phyloP scores from a whole-genome alignment of 1,140 invertebrate species.

The Acromyrmex charruanus region DNA sequence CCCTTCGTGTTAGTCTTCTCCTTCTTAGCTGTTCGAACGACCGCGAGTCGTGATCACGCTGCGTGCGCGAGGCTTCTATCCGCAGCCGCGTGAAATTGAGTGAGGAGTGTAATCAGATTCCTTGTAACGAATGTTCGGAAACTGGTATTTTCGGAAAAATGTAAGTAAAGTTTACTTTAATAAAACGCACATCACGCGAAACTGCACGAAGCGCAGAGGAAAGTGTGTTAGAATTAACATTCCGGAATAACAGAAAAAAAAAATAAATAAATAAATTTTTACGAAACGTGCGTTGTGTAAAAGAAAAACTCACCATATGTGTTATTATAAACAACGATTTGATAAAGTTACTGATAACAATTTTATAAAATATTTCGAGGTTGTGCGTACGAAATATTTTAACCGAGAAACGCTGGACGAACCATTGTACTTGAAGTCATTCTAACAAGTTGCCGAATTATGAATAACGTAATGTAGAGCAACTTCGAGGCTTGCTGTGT shows the following conservation, averaged over 20 bases:
- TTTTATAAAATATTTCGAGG: not conserved
- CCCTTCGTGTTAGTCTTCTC: slow-evolving; percentile 36
- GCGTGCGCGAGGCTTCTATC: slow-evolving; percentile 30
- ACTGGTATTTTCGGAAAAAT: slow-evolving; percentile 15
- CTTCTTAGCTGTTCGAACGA: slow-evolving; percentile 7
- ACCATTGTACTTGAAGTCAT: not conserved
- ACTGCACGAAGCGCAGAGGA: not conserved
- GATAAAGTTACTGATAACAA: not conserved
- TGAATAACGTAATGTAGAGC: not conserved
- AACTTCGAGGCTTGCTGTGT: not conserved
- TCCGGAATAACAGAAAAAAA: not conserved
- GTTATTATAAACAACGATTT: not conserved
- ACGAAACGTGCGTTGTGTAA: not conserved
- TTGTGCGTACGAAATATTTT: not conserved
- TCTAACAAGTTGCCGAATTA: slow-evolving; percentile 8
- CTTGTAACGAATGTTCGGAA: slow-evolving; percentile 7
- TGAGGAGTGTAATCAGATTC: slow-evolving; percentile 40
- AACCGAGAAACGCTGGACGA: no score
- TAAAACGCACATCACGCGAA: not conserved
- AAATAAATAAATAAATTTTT: not conserved
- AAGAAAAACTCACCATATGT: not conserved
- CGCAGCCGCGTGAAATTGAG: slow-evolving; percentile 27
- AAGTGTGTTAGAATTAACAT: not conserved
- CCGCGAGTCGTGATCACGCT: slow-evolving; percentile 23
- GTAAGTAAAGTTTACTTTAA: not conserved